Evolutionary conservation across 2,888 invertebrate genomes (phyloP).

Genomic region (Dolomedes plantarius): DNA sequence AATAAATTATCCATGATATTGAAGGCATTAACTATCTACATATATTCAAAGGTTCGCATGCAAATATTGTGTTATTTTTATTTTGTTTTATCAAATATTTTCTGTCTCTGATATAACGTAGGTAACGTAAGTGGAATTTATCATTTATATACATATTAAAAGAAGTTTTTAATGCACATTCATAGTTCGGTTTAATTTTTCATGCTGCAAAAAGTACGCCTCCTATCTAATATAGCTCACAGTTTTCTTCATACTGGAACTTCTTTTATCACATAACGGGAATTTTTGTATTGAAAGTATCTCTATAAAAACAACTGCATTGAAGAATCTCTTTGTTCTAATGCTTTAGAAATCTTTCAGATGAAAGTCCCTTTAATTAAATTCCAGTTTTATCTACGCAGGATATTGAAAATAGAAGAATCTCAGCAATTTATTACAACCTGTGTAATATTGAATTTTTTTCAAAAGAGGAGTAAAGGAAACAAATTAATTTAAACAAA

Average conservation of each 20-base stretch:
- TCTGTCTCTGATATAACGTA: too few relatives aligned
- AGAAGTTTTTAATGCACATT: too few relatives aligned
- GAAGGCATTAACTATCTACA: too few relatives aligned
- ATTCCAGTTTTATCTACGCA: neutral
- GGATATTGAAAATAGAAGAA: neutral
- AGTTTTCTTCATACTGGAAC: neutral
- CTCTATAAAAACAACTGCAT: neutral
- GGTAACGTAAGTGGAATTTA: too few relatives aligned
- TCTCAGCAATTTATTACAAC: slow-evolving; percentile 3
- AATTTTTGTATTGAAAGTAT: neutral
- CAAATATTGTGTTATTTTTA: too few relatives aligned
- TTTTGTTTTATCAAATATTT: too few relatives aligned
- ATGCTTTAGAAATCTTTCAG: neutral
- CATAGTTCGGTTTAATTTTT: too few relatives aligned
- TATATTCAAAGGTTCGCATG: too few relatives aligned
- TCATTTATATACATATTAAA: too few relatives aligned
- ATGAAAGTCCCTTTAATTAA: neutral
- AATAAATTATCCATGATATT: too few relatives aligned
- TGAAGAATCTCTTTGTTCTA: neutral
- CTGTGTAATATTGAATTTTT: neutral
- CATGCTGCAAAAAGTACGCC: too few relatives aligned
- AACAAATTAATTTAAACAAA: slow-evolving; percentile 6
- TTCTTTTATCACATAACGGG: neutral
- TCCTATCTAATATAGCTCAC: neutral
- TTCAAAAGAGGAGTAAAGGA: neutral